Conservation (phyloP, 2,113 vertebrate species). For the Calyptommatus sinebrachiatus region DNA sequence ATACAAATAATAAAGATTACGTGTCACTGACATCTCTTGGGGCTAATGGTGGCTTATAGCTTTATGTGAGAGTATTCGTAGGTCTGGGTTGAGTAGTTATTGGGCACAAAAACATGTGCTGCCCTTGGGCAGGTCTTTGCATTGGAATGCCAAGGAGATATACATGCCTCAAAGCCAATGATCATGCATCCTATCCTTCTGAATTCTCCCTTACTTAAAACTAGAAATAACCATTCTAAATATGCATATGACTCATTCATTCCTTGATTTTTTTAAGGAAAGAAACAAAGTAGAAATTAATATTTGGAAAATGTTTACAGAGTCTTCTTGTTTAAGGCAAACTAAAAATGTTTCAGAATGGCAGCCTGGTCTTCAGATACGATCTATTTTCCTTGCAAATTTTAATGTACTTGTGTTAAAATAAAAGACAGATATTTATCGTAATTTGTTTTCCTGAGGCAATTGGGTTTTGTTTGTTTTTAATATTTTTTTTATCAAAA, state of each 20-base stretch:
- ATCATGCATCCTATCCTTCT: no score
- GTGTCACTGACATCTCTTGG: no score
- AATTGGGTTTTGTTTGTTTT: constrained; percentile 55
- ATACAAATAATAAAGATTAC: no score
- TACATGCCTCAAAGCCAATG: no score
- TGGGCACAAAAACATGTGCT: no score
- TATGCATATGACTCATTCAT: constrained; percentile 39
- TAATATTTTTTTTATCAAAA: constrained; percentile 68
- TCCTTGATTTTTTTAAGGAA: constrained; percentile 38
- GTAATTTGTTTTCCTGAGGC: constrained; percentile 69
- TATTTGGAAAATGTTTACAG: constrained; percentile 22
- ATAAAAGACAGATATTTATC: constrained; percentile 56
- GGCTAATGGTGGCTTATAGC: no score
- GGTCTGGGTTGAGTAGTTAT: no score
- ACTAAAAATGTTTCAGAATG: constrained; percentile 21
- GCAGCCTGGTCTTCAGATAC: constrained; percentile 41
- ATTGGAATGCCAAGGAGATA: no score
- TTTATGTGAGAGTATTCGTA: no score
- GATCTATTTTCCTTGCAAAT: constrained; percentile 40
- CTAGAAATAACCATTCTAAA: constrained; percentile 45
- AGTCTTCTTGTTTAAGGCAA: constrained; percentile 39
- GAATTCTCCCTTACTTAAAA: no score
- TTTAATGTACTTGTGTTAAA: constrained; percentile 50
- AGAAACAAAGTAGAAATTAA: constrained; percentile 47
- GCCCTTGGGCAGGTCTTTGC: no score